Conservation (phyloP, 2,888 invertebrate genomes). For the Ypsolopha scabrella region DNA sequence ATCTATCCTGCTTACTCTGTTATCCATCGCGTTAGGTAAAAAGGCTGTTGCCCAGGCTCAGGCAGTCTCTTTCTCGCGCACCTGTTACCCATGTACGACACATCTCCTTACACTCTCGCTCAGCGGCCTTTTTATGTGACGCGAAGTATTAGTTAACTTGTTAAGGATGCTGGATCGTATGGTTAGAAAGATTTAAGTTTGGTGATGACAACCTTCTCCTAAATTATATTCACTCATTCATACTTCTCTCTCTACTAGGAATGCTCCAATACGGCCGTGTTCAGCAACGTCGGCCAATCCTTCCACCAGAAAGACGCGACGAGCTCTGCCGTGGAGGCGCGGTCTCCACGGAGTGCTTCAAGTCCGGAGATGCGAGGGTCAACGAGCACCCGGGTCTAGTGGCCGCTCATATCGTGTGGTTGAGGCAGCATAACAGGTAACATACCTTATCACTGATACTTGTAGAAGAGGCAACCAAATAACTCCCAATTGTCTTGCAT, state of each 20-base stretch:
- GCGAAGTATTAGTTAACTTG: too few relatives aligned
- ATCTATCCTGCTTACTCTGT: too few relatives aligned
- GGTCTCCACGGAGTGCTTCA: constrained; percentile 80
- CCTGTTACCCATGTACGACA: too few relatives aligned
- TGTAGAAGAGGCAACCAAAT: too few relatives aligned
- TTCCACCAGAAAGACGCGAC: constrained; percentile 70
- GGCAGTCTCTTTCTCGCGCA: too few relatives aligned
- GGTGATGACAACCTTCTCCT: not conserved
- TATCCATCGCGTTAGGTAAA: too few relatives aligned
- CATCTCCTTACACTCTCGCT: too few relatives aligned
- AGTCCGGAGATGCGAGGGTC: constrained; percentile 82
- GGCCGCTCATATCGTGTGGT: constrained; percentile 80
- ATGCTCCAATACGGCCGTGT: constrained; percentile 75
- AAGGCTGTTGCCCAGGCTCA: too few relatives aligned
- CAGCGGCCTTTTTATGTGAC: too few relatives aligned
- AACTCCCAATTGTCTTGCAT: too few relatives aligned
- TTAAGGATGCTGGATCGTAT: not conserved
- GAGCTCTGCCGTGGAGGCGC: constrained; percentile 80
- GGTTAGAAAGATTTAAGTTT: not conserved
- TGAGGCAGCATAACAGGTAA: constrained; percentile 78
- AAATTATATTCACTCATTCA: not conserved
- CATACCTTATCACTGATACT: too few relatives aligned
- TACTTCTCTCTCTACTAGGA: constrained; percentile 21
- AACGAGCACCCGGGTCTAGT: constrained; percentile 86
- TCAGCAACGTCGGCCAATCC: constrained; percentile 68